Conservation (phyloP, 2,888 invertebrate genomes). For the Polia nebulosa region DNA sequence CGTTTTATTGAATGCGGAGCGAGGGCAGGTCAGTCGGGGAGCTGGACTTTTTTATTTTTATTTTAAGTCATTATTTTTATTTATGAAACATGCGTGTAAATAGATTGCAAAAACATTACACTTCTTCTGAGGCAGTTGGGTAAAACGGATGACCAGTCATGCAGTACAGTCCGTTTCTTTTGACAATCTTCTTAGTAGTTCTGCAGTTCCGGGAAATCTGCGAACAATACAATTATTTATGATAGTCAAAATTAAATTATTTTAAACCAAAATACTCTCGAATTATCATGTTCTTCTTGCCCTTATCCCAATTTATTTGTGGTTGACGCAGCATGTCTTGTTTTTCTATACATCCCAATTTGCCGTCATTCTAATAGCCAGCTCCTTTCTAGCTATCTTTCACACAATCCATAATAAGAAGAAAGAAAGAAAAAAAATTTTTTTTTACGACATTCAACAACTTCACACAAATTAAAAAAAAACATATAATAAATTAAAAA, state of each 20-base stretch:
- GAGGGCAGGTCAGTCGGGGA: slow-evolving; percentile 53
- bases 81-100: background rate
- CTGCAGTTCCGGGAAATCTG: background rate
- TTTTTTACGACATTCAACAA: no score
- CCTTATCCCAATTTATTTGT: background rate
- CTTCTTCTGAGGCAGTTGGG: no score
- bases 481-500: no score
- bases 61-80: background rate
- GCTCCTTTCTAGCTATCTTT: no score
- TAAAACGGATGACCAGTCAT: background rate
- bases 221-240: background rate
- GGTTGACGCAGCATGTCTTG: background rate
- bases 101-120: no score
- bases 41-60: slow-evolving; percentile 16
- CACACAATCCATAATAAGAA: no score
- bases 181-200: background rate
- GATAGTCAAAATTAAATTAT: no score
- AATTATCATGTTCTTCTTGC: background rate
- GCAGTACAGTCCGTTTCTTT: background rate
- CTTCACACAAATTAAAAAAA: no score
- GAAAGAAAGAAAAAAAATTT: no score
- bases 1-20: slow-evolving; percentile 40
- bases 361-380: no score
- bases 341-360: background rate
- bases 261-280: no score